Evolutionary conservation across 2,113 vertebrate species (phyloP), one percentile per base, ranked within the genome.

Genomic region (Fregata magnificens): DNA sequence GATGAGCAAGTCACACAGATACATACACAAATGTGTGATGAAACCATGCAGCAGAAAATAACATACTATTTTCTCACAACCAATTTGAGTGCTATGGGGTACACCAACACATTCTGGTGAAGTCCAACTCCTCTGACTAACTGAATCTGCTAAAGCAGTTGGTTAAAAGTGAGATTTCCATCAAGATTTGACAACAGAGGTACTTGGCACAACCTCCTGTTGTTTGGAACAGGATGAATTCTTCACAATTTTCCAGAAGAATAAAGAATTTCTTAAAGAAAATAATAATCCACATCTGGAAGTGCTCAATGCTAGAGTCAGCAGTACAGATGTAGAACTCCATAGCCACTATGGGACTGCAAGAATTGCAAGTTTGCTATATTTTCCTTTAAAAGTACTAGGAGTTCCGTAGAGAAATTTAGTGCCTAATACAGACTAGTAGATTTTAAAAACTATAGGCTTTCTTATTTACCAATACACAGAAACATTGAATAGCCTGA

Each of bases 211-310:
- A 45, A 77, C 56, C 31, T 70, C 21, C 20, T 70, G 24, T 29
- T 91, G 74, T 86, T 91, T 87, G 34, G 49, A 93, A 87, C 72
- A 87, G 38, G 45, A 82, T 63, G 49, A 88, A 95, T 93, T 95
- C 91, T 66, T 94, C 58, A 76, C 0, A 0, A 82, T 89, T 90
- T 96, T 95, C 66, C 66, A 79, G 16, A 70, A 80, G 58, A 93
- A 97, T 85, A 79, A 85, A 93, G 49, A 91, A 91, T 82, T 95
- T 45, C 62, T 93, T 87, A 80, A 87, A 94, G 81, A 89, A 96
- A 97, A 93, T 82, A 59, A 5, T 53, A 89, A 80, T 40, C 49
- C 4, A 40, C 89, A 97, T 94, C 89, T 97, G 94, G 93, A 95
- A 97, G 45, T 28, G 70, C 59, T 96, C 93, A 95, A 14, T 42